Percentiles rank a stretch among this genome's conserved stretches.
phyloP scores from a whole-genome alignment of 2,888 invertebrate genomes.

The Phymatocera aterrima region DNA sequence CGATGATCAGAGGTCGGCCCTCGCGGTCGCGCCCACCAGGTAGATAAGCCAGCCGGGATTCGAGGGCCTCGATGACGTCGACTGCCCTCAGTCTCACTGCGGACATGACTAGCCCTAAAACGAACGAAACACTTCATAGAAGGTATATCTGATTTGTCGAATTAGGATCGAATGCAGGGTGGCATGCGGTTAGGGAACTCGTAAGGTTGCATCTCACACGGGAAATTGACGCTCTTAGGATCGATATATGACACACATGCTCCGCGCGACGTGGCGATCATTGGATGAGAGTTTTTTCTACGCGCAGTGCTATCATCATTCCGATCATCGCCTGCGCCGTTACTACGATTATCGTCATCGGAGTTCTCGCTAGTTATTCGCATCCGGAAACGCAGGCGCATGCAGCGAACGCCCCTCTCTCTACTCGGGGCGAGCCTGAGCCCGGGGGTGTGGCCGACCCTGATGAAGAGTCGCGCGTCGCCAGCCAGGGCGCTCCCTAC shows the following conservation, averaged over 20 bases:
- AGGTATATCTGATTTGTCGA: no score
- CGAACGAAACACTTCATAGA: background rate
- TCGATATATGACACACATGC: background rate
- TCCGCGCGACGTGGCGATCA: background rate
- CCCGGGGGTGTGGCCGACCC: constrained; percentile 36
- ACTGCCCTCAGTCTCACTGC: constrained; percentile 76
- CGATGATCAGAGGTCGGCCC: constrained; percentile 80
- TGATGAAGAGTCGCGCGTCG: constrained; percentile 27
- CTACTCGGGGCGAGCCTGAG: background rate
- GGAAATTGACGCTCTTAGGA: constrained; percentile 8
- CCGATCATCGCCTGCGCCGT: no score
- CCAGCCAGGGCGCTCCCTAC: constrained; percentile 41
- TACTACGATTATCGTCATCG: background rate
- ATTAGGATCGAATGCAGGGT: background rate
- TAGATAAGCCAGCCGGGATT: constrained; percentile 79
- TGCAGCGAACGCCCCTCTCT: background rate
- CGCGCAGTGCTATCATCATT: no score
- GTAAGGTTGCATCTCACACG: constrained; percentile 15
- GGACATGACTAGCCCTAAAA: constrained; percentile 59
- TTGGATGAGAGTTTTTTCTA: no score
- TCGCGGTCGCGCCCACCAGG: constrained; percentile 83
- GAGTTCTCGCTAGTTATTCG: background rate
- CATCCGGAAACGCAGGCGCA: constrained; percentile 39
- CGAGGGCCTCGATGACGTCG: constrained; percentile 78
- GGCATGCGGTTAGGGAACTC: constrained; percentile 12